Base-by-base conservation (phyloP, 2,797 vertebrate species). In the Tachyglossus aculeatus region DNA sequence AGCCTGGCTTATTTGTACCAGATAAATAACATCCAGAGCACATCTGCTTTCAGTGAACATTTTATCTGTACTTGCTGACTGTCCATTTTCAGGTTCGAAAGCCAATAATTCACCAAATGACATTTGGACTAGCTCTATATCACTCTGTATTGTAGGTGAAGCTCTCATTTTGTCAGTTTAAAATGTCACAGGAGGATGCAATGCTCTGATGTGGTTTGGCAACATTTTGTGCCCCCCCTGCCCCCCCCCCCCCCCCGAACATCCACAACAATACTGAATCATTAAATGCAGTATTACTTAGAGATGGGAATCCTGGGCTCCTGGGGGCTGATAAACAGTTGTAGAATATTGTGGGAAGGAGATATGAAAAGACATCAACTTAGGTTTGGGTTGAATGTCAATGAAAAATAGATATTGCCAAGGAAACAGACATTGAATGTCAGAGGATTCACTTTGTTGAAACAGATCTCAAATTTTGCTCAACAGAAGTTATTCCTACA, bases 1-100 rank as follows among this genome's bases (percentile, higher is more conserved):
- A n/a, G n/a, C n/a, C n/a, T n/a, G n/a, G n/a, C n/a, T n/a, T n/a
- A n/a, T n/a, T n/a, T n/a, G n/a, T n/a, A n/a, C n/a, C n/a, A n/a
- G n/a, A n/a, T n/a, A 84, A 81, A 73, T 72, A 82, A 41, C 0
- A 5, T 12, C 16, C 36, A 4, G 13, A 50, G 63, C 67, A 51
- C 47, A 77, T 69, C 74, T n/a, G 12, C 40, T 41, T 62, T 2
- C 0, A 36, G 24, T 43, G 61, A 80, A 76, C 43, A 21, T 40
- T 68, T 60, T 64, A 31, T 48, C 58, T 74, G 55, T 19, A 27
- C 54, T 38, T 24, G 24, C 36, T 39, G 70, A 81, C 61, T 31
- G 40, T 31, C 63, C 71, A 33, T 60, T 68, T 53, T 69, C 34
- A 53, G 54, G 58, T 80, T 76, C 34, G 50, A 86, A 63, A 80